These are phyloP conservation scores for Hypselothyrea guttata DNA, from an alignment of 2,888 invertebrate genomes.

Conservation along the genomic window DNA sequence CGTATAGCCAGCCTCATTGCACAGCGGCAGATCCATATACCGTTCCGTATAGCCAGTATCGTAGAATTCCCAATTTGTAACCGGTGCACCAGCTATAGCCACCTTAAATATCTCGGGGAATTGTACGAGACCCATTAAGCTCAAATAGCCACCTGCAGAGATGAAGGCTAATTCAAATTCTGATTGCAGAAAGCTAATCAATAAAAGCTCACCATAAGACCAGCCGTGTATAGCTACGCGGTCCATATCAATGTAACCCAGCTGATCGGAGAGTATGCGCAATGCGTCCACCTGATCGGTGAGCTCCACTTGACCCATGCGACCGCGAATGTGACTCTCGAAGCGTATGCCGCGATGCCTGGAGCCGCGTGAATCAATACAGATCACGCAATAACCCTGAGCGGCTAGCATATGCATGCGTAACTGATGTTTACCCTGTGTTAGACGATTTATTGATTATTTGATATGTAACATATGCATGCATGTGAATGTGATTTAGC, in stretches of 20 bases:
- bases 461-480: not conserved
- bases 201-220: slow-evolving; percentile 91
- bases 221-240: slow-evolving; percentile 98
- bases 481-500: not conserved
- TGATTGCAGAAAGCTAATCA: not conserved
- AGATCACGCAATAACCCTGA: slow-evolving; percentile 97
- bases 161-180: not conserved
- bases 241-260: slow-evolving; percentile 94
- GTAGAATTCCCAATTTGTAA: slow-evolving; percentile 98
- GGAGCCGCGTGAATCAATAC: slow-evolving; percentile 97
- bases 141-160: slow-evolving; percentile 91
- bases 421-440: slow-evolving; percentile 92
- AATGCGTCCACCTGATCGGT: slow-evolving; percentile 98
- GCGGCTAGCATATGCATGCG: slow-evolving; percentile 97
- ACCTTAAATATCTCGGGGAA: slow-evolving; percentile 96
- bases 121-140: slow-evolving; percentile 96
- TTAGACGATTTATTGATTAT: not conserved
- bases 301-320: slow-evolving; percentile 97
- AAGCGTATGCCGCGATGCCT: slow-evolving; percentile 95
- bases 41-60: slow-evolving; percentile 99
- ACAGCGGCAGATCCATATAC: slow-evolving; percentile 94
- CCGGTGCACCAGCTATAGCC: slow-evolving; percentile 98
- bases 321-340: slow-evolving; percentile 93
- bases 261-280: slow-evolving; percentile 90
- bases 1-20: slow-evolving; percentile 90